Conservation (phyloP, 1,140 invertebrate genomes). For the Acromyrmex heyeri region DNA sequence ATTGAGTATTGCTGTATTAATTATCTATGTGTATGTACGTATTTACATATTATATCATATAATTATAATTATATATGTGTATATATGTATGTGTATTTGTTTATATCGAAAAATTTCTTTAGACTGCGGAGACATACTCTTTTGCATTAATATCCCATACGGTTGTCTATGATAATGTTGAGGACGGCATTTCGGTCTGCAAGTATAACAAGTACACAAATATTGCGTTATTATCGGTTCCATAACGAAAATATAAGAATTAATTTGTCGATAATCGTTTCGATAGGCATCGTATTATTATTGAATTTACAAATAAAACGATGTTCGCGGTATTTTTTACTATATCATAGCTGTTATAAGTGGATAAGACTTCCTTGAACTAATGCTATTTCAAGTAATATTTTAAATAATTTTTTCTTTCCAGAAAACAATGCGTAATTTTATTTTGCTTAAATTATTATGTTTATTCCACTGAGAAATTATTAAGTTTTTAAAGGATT, state of each 20-base stretch:
- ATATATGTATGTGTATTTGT: constrained; percentile 65
- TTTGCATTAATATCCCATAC: constrained; percentile 81
- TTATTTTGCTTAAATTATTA: not conserved
- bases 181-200: constrained; percentile 83
- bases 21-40: constrained; percentile 45
- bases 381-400: not conserved
- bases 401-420: not conserved
- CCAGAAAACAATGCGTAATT: not conserved
- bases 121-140: constrained; percentile 66
- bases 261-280: constrained; percentile 50
- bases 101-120: constrained; percentile 62
- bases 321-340: not conserved
- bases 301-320: not conserved
- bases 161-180: constrained; percentile 83
- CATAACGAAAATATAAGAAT: constrained; percentile 44
- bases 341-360: constrained; percentile 17
- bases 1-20: constrained; percentile 26
- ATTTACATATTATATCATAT: constrained; percentile 48
- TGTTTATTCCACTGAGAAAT: not conserved
- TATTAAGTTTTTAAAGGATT: constrained; percentile 36
- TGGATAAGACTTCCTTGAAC: constrained; percentile 26
- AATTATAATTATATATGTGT: constrained; percentile 61
- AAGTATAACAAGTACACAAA: constrained; percentile 78
- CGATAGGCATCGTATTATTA: not conserved
- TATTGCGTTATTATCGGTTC: constrained; percentile 71